Evolutionary conservation across 2,888 invertebrate species (phyloP), one percentile per base, ranked within the genome.

Genomic region (Caenorhabditis angaria): DNA sequence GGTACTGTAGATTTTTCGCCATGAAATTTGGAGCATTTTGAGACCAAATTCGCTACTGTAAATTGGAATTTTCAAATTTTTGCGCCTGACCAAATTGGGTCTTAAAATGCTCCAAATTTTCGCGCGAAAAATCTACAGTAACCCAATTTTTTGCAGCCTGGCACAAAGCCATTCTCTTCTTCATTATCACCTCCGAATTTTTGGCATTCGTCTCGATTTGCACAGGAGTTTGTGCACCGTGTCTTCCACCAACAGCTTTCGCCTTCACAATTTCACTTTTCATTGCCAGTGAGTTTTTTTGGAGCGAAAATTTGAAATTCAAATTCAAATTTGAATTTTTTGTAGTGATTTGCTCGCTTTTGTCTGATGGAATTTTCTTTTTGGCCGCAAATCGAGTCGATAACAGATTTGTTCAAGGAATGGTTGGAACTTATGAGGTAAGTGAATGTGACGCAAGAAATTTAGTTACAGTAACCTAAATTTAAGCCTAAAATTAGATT

Each of bases 81-180:
- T n/a, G n/a, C n/a, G n/a, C n/a, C n/a, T n/a, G n/a, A n/a, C n/a
- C n/a, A n/a, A n/a, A n/a, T n/a, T n/a, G n/a, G n/a, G n/a, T n/a
- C n/a, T n/a, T n/a, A n/a, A n/a, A n/a, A n/a, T n/a, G n/a, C n/a
- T n/a, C n/a, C n/a, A n/a, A n/a, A n/a, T n/a, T n/a, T n/a, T n/a
- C n/a, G 41, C 35, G 14, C 4, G 8, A 20, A 47, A 59, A 10
- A 12, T 10, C 47, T 59, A n/a, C 5, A 48, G n/a, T 10, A 48
- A 14, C 10, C 48, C 5, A 5, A 4, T 22, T 55, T 22, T 12
- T 76, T 80, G 61, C 66, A 82, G 84, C 77, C 12, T 86, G 86
- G 86, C 85, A 86, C 72, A 86, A 86, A 67, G 81, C 81, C n/a
- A 80, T 86, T 48, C 82, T 86, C 54, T 84, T 84, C 76, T 85